phyloP scores from a whole-genome alignment of 92 coral and sea anemone species.

The Zoanthus solanderi region DNA sequence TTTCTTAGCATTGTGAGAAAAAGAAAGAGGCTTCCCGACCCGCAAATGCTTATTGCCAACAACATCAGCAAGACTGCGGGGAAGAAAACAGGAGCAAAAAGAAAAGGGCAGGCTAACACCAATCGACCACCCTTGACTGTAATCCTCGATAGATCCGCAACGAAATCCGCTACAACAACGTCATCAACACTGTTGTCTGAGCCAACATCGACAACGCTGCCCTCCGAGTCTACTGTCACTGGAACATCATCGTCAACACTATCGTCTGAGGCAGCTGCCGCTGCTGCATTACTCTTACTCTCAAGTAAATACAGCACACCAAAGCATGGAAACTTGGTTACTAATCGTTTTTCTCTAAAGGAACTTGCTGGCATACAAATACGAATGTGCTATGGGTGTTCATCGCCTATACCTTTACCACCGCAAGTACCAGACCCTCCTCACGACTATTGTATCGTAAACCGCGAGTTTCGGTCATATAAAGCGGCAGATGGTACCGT shows the following conservation, averaged over 20 bases:
- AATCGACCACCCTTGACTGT: too few species aligned
- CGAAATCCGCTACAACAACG: too few species aligned
- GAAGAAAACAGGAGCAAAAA: too few species aligned
- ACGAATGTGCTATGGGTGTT: neutral
- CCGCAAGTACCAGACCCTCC: slow-evolving; percentile 40
- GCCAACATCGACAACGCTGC: too few species aligned
- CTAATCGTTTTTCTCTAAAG: slow-evolving; percentile 13
- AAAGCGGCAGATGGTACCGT: slow-evolving; percentile 52
- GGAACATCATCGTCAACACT: too few species aligned
- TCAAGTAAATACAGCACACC: neutral
- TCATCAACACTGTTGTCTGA: too few species aligned
- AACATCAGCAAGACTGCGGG: slow-evolving; percentile 32
- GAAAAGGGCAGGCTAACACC: too few species aligned
- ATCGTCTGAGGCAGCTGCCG: neutral
- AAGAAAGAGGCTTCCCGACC: slow-evolving; percentile 50
- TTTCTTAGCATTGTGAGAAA: slow-evolving; percentile 42
- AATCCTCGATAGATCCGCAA: too few species aligned
- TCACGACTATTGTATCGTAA: slow-evolving; percentile 7
- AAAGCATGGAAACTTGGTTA: neutral
- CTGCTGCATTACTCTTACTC: neutral
- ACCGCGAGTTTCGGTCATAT: slow-evolving; percentile 32
- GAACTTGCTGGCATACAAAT: slow-evolving; percentile 32
- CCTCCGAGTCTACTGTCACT: too few species aligned
- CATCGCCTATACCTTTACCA: slow-evolving; percentile 33
- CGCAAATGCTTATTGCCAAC: neutral